Conservation (phyloP, 1,140 invertebrate species). For the Nixonia krombeini region DNA sequence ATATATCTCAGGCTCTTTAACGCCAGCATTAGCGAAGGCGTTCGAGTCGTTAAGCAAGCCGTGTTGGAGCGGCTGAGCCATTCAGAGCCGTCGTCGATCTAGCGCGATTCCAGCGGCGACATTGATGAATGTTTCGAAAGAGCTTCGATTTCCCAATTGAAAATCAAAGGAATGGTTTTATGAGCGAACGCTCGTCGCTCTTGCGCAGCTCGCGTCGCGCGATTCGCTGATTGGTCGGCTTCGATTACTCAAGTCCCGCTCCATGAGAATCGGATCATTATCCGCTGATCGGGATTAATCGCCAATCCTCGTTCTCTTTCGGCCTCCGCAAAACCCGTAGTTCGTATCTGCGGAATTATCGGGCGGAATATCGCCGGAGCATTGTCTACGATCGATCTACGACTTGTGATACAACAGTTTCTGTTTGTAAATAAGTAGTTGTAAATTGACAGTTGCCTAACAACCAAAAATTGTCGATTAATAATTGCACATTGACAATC, state of each 20-base stretch:
- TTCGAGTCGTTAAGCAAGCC: conserved; percentile 19
- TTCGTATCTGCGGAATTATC: too few species aligned
- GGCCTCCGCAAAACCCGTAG: too few species aligned
- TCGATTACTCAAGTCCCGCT: conserved; percentile 31
- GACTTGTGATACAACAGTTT: too few species aligned
- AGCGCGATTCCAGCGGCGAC: conserved; percentile 18
- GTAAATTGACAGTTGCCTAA: too few species aligned
- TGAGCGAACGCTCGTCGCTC: conserved; percentile 23
- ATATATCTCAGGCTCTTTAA: conserved; percentile 38
- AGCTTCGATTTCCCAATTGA: conserved; percentile 34
- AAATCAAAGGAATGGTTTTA: conserved; percentile 37
- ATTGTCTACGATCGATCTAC: too few species aligned
- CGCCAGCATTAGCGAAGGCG: conserved; percentile 40
- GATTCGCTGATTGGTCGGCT: conserved; percentile 7
- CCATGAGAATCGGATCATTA: conserved; percentile 30
- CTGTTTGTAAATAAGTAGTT: too few species aligned
- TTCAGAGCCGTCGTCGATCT: conserved; percentile 33
- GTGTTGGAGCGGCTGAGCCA: conserved; percentile 5
- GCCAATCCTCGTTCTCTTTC: neutral
- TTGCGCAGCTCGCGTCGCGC: conserved; percentile 14
- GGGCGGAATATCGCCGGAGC: too few species aligned
- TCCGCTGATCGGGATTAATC: neutral
- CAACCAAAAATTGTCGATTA: too few species aligned
- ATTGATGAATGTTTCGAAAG: conserved; percentile 43
- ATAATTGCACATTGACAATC: too few species aligned